Base-by-base conservation (phyloP, 2,888 invertebrate species). In the Chloroclystis v-ata region DNA sequence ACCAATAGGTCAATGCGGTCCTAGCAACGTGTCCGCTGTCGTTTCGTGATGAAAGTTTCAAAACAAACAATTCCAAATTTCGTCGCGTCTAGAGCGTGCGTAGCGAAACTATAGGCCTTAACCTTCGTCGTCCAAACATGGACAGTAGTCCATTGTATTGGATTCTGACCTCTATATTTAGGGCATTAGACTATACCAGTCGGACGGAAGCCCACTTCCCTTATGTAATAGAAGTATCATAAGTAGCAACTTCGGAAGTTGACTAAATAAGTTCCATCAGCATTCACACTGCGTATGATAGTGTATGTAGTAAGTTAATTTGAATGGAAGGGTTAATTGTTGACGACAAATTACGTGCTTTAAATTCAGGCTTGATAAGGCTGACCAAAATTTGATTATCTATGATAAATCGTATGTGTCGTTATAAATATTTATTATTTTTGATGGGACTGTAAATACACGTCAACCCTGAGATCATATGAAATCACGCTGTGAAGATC, bases 231-330 rank as follows among this genome's bases (percentile, higher is more conserved):
- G 48, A 61, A 70, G 68, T 61, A 65, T 68, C 65, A 70, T 72
- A 69, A 65, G 62, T 69, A 66, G 69, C 61, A 63, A 67, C 65
- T 64, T 68, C 65, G 72, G 72, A 72, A 72, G 72, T 65, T 67
- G 72, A 72, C 65, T 66, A 69, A 69, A 44, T 46, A 43, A 51
- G 50, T 60, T 54, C 56, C 55, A 60, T 61, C 65, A 52, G 28
- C 39, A 39, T 39, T 29, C 57, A 60, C 50, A 41, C 33, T 41
- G 57, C 54, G 50, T 46, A 43, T 59, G 66, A 60, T 64, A 65
- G 55, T 60, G 37, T 43, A 47, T 35, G 35, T 13, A 47, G 33
- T 45, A 13, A 11, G 43, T 37, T 35, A 30, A 45, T 49, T 32
- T 47, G 37, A 47, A 42, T 42, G 26, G 28, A 8, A 46, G 40